Base-by-base conservation (phyloP, 1,140 invertebrate species). In the Paralvinella palmiformis region DNA sequence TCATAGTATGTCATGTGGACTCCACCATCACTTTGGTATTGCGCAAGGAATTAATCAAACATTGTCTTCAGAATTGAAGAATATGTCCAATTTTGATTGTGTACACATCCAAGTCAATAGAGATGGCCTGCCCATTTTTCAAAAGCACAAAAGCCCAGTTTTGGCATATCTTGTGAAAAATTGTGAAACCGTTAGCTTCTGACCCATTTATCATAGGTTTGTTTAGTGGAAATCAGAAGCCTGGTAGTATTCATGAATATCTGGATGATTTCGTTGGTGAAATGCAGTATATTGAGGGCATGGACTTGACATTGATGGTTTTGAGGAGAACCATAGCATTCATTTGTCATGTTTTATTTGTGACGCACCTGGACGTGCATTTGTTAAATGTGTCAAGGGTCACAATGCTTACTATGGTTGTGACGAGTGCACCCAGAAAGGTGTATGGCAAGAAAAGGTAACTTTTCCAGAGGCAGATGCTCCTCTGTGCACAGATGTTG, bases 401-500 rank as follows among this genome's bases (percentile, higher is more conserved):
- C 56, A 62, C 53, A 62, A 55, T 65, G 71, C 66, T 1, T 73
- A 71, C 60, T 63, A 22, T 67, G 59, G 65, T 15, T 71, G 69
- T 64, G 69, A 72, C 4, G 65, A 62, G 48, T 71, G 70, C 53
- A 35, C 31, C 4, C 67, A 71, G 58, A 52, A 29, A 22, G 69
- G 68, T 27, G 24, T 15, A 13, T 71, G 44, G n/a, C 20, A 48
- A 22, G 62, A 55, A 13, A 64, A 63, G 50, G 65, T 72, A 45
- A 69, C 68, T 33, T 71, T 64, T 59, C 72, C 69, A 3, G 64
- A 68, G 31, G 45, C 50, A 37, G 48, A 68, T 67, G 27, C 66
- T 20, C 13, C 52, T 27, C 45, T 68, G 20, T 17, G 70, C 53
- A 70, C 71, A 15, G 66, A 75, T 68, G 35, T 66, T 6, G 24